Percentiles rank a stretch among this genome's conserved stretches.
phyloP scores from a whole-genome alignment of 2,113 vertebrate genomes.

The Sturnus vulgaris region DNA sequence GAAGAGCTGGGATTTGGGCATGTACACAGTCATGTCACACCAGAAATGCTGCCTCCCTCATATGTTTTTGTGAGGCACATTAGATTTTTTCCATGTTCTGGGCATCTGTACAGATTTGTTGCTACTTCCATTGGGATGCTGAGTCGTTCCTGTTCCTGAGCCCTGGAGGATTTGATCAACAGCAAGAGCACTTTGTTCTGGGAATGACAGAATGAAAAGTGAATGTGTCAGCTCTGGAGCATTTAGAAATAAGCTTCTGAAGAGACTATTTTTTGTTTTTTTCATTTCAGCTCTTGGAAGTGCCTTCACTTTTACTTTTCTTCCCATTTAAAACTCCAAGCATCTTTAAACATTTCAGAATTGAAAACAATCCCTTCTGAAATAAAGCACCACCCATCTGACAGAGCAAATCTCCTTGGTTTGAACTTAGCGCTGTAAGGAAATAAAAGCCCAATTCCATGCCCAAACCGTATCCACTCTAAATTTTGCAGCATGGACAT shows the following conservation, averaged over 20 bases:
- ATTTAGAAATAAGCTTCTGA: neutral
- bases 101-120: neutral
- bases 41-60: accelerated
- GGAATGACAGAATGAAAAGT: neutral
- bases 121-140: neutral
- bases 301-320: neutral
- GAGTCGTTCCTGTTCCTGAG: neutral
- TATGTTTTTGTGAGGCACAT: accelerated
- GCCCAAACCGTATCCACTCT: neutral
- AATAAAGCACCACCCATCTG: neutral
- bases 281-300: neutral
- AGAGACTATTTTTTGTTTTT: neutral
- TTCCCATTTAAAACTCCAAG: neutral
- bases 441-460: neutral
- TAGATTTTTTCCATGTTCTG: neutral
- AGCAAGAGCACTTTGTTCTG: neutral
- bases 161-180: neutral
- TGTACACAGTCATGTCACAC: accelerated
- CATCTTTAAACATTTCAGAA: neutral
- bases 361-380: neutral
- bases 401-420: neutral
- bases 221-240: neutral
- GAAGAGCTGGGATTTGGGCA: neutral
- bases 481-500: neutral
- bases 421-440: accelerated